phyloP scores from a whole-genome alignment of 1,140 invertebrate genomes.

The Drosophila jambulina region DNA sequence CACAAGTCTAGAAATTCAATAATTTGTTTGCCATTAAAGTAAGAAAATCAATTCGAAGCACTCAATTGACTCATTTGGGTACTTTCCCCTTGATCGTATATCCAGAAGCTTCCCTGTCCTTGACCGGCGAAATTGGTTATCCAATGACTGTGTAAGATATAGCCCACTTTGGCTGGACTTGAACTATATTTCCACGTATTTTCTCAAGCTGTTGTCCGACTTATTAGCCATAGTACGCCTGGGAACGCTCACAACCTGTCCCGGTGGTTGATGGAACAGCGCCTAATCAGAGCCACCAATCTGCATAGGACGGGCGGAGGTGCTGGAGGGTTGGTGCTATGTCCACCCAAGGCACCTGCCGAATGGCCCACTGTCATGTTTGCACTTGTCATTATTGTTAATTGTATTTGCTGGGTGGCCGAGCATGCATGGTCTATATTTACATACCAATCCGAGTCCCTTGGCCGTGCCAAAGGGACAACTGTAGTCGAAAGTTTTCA shows the following conservation, averaged over 20 bases:
- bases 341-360: background rate
- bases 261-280: background rate
- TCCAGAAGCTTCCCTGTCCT: conserved; percentile 19
- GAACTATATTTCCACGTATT: conserved; percentile 47
- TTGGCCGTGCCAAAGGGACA: conserved; percentile 8
- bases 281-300: conserved; percentile 68
- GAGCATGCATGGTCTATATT: conserved; percentile 63
- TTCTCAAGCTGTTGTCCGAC: conserved; percentile 42
- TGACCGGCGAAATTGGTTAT: conserved; percentile 32
- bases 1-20: background rate
- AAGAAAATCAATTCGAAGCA: conserved; percentile 35
- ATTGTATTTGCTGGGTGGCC: conserved; percentile 72
- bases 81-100: background rate
- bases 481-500: conserved; percentile 35
- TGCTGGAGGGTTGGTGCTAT: background rate
- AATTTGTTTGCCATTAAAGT: conserved; percentile 14
- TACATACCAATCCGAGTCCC: conserved; percentile 43
- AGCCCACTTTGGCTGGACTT: conserved; percentile 49
- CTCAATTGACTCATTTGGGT: conserved; percentile 11
- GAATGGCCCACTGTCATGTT: conserved; percentile 64
- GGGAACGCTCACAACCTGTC: conserved; percentile 29
- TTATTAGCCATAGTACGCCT: conserved; percentile 47
- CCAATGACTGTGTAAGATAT: conserved; percentile 30
- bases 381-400: conserved; percentile 82
- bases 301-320: conserved; percentile 23